phyloP scores from a whole-genome alignment of 2,113 vertebrate genomes.

The Electrona antarctica region DNA sequence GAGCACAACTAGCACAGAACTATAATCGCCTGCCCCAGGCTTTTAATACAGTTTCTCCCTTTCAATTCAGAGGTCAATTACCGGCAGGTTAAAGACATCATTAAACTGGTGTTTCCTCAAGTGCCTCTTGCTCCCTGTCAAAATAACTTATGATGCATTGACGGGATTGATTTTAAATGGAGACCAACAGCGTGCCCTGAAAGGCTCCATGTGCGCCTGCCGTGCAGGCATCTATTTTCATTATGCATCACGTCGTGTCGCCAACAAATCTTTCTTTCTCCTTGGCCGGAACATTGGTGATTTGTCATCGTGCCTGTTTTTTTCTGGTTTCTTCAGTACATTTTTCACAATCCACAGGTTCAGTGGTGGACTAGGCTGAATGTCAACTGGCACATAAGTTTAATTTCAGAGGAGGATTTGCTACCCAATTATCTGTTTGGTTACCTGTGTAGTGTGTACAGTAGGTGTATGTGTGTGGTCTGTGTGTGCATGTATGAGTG shows the following conservation, averaged over 20 bases:
- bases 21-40: slow-evolving; percentile 71
- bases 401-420: slow-evolving; percentile 64
- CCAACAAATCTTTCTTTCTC: slow-evolving; percentile 69
- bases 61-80: slow-evolving; percentile 77
- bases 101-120: slow-evolving; percentile 78
- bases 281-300: slow-evolving; percentile 57
- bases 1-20: slow-evolving; percentile 59
- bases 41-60: slow-evolving; percentile 70
- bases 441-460: background rate
- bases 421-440: slow-evolving; percentile 60
- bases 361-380: slow-evolving; percentile 61
- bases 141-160: slow-evolving; percentile 77
- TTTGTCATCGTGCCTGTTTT: slow-evolving; percentile 68
- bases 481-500: slow-evolving; percentile 3
- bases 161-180: slow-evolving; percentile 77
- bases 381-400: slow-evolving; percentile 60
- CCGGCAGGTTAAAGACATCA: slow-evolving; percentile 77
- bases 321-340: slow-evolving; percentile 54
- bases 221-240: slow-evolving; percentile 68
- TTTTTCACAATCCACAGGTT: slow-evolving; percentile 61
- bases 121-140: slow-evolving; percentile 76
- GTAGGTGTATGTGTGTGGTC: background rate
- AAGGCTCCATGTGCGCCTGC: slow-evolving; percentile 36
- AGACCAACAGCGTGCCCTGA: slow-evolving; percentile 64
- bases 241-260: slow-evolving; percentile 65